Evolutionary conservation across 2,797 vertebrate genomes (phyloP).

Genomic region (Urosaurus nigricauda): DNA sequence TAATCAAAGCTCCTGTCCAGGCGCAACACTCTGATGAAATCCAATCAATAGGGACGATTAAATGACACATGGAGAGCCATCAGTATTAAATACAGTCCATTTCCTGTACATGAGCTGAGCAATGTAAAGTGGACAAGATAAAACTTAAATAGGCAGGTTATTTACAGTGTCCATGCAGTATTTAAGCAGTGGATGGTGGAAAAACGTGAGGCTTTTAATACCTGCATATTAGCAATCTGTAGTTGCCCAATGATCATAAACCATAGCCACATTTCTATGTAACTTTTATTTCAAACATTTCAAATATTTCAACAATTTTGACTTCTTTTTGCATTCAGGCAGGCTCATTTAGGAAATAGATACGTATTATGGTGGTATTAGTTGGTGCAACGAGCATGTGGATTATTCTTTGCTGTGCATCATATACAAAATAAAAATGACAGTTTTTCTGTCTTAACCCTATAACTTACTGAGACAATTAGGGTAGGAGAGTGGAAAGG

Average conservation of each 20-base stretch:
- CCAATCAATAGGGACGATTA: constrained; percentile 94
- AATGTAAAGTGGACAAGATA: constrained; percentile 77
- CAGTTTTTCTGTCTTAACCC: background rate
- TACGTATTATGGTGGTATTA: background rate
- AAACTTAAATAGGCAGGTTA: constrained; percentile 75
- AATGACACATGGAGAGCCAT: constrained; percentile 91
- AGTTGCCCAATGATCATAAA: constrained; percentile 19
- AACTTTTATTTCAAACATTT: constrained; percentile 24
- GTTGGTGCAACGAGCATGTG: background rate
- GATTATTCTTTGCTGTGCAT: background rate
- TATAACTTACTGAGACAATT: background rate
- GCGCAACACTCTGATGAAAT: constrained; percentile 81
- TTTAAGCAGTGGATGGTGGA: constrained; percentile 61
- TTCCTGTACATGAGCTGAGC: constrained; percentile 81
- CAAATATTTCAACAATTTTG: accelerated
- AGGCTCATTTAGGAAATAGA: background rate
- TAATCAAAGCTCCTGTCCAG: constrained; percentile 84
- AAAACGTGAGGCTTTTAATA: background rate
- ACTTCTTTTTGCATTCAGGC: background rate
- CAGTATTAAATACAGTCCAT: constrained; percentile 92
- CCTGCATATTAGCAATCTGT: constrained; percentile 55
- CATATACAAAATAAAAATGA: background rate
- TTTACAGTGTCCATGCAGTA: constrained; percentile 64
- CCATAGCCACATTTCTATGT: background rate
- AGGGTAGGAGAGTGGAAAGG: no score